Evolutionary conservation across 2,888 invertebrate species (phyloP).

Genomic region (Cinara cedri): DNA sequence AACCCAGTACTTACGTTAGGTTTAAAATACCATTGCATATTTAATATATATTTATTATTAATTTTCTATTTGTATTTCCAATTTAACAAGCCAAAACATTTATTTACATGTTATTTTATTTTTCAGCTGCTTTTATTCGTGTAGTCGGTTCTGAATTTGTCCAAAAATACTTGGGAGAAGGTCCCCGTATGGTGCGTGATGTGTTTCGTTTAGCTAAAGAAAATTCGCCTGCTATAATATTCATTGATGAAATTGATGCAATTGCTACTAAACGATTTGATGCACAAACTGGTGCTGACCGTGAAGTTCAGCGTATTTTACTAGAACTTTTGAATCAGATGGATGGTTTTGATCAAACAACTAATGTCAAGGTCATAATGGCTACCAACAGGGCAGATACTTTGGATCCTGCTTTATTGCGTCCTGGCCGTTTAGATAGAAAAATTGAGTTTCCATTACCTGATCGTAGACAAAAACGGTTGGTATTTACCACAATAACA

Average conservation of each 20-base stretch:
- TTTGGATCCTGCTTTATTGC: constrained; percentile 92
- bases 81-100: no score
- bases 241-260: constrained; percentile 99
- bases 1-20: no score
- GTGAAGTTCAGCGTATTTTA: constrained; percentile 97
- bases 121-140: constrained; percentile 92
- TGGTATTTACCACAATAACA: constrained; percentile 98
- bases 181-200: constrained; percentile 98
- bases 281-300: constrained; percentile 97
- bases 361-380: constrained; percentile 92
- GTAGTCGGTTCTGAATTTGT: constrained; percentile 99
- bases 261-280: constrained; percentile 99
- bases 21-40: no score
- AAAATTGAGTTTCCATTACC: constrained; percentile 99
- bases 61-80: no score
- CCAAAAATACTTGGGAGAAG: constrained; percentile 98
- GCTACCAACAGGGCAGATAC: constrained; percentile 85
- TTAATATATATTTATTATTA: no score
- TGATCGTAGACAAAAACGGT: constrained; percentile 89
- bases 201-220: constrained; percentile 98
- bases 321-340: constrained; percentile 97
- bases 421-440: constrained; percentile 95
- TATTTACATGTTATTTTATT: constrained; percentile 39
- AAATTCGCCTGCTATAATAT: constrained; percentile 98
- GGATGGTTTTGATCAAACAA: constrained; percentile 99